phyloP scores from a whole-genome alignment of 2,113 vertebrate genomes.

The Merops nubicus region DNA sequence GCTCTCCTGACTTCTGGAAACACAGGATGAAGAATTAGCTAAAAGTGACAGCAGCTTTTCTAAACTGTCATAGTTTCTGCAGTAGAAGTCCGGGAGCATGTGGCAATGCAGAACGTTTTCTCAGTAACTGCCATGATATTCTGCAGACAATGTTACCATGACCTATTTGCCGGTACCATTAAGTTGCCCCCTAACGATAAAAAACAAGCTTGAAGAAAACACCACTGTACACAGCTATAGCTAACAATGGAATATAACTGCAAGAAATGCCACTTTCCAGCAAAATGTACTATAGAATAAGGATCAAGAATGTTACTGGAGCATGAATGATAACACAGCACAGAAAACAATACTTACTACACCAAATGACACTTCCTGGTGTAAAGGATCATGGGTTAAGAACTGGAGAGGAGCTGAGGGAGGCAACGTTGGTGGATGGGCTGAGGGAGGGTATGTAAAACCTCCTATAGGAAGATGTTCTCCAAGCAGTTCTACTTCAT shows the following conservation, averaged over 20 bases:
- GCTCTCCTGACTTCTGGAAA: neutral
- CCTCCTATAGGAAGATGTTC: conserved; percentile 93
- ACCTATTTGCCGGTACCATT: neutral
- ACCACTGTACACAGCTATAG: neutral
- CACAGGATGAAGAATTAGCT: neutral
- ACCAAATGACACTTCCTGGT: conserved; percentile 93
- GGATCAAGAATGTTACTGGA: neutral
- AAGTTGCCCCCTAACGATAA: no score
- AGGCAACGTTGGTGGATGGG: conserved; percentile 87
- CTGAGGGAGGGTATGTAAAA: conserved; percentile 89
- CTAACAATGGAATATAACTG: neutral
- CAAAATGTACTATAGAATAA: neutral
- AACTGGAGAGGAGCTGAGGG: conserved; percentile 94
- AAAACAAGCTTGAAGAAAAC: neutral
- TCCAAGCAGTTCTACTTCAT: conserved; percentile 93
- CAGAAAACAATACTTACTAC: conserved; percentile 82
- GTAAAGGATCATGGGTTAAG: conserved; percentile 92
- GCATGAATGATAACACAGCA: neutral
- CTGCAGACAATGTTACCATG: neutral
- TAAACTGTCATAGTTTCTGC: neutral
- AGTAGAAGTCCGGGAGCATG: neutral
- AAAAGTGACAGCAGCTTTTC: neutral
- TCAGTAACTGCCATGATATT: neutral
- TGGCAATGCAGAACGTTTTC: neutral
- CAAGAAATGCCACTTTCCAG: neutral